Base-by-base conservation (phyloP, 2,888 invertebrate species). In the Drosophila tanythrix region DNA sequence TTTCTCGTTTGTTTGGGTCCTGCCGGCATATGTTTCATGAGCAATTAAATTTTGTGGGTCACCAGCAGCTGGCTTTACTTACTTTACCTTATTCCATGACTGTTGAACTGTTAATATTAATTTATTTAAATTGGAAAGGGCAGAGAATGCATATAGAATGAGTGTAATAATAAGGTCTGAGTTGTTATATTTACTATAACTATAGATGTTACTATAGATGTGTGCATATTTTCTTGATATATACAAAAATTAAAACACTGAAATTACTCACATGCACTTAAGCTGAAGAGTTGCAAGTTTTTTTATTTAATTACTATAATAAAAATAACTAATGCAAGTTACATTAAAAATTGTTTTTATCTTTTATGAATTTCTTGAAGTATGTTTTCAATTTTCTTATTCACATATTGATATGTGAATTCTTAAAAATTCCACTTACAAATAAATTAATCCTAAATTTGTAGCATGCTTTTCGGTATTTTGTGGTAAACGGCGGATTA, bases 21-120 rank as follows among this genome's bases (percentile, higher is more conserved):
- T 31, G 21, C 13, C 31, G 50, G 58, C 63, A 76, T 65, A 69
- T 69, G 77, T 56, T 69, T 72, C 64, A 65, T 69, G 72, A 59
- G 64, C 68, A 76, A 73, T 75, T 73, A 61, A 55, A 73, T 75
- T 68, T 57, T 65, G 58, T 63, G 67, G 70, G 35, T 53, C 52
- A 65, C 43, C 59, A 31, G 52, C 1, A 57, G 10, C 15, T 25
- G 50, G 15, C 40, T 13, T 43, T 43, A 43, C 43, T 15, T 11
- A 46, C 13, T 35, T 55, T 27, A 43, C 6, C 43, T 25, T 52
- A 8, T 27, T 27, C 27, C 27, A 50, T 18, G 35, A 13, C 13
- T 38, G 7, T 38, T 50, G 15, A 33, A 33, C 50, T 36, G 13
- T 60, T n/a, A 15, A 13, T 27, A 27, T 27, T 56, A 25, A 21